These are phyloP conservation scores for Uropetala carovei DNA, from an alignment of 2,888 invertebrate genomes.

Conservation along the genomic window DNA sequence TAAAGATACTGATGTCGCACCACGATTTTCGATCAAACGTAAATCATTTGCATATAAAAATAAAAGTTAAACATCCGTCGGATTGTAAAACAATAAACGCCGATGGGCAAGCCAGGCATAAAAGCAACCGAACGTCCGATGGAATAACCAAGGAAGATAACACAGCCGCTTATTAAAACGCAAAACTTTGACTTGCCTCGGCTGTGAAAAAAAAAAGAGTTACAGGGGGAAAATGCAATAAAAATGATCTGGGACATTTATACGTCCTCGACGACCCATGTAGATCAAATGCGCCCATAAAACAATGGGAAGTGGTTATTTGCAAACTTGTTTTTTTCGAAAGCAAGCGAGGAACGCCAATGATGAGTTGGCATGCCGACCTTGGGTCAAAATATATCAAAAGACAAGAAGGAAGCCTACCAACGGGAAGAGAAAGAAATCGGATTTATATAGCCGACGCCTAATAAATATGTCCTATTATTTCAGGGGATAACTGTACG, in stretches of 20 bases:
- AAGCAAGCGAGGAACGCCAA: background rate
- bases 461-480: background rate
- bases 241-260: conserved; percentile 28
- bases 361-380: background rate
- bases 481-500: background rate
- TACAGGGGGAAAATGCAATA: background rate
- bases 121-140: background rate
- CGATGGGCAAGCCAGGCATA: background rate
- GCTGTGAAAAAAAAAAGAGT: background rate
- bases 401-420: background rate
- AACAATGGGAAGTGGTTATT: background rate
- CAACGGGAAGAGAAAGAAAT: background rate
- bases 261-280: background rate
- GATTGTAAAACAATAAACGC: conserved; percentile 1
- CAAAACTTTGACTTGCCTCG: background rate
- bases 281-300: conserved; percentile 11
- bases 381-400: conserved; percentile 4
- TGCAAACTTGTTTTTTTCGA: background rate
- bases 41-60: background rate
- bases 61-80: background rate
- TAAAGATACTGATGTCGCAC: background rate
- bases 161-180: conserved; percentile 6
- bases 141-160: background rate
- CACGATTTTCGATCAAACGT: background rate
- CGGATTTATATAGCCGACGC: background rate